phyloP scores from a whole-genome alignment of 2,888 invertebrate genomes.

The Nephrocerus scutellatus region DNA sequence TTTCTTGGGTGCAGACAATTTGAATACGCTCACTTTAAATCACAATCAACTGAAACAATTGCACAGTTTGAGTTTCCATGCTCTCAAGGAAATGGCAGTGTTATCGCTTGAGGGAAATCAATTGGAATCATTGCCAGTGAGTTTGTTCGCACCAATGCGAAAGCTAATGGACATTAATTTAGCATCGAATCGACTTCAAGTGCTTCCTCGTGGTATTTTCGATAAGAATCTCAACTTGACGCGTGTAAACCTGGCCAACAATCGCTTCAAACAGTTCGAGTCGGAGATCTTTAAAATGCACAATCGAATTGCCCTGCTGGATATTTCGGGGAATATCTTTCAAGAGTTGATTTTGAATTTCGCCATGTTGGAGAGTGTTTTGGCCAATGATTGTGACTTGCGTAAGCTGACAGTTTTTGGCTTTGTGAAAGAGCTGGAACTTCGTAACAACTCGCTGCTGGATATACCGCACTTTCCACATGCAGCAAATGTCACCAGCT shows the following conservation, averaged over 20 bases:
- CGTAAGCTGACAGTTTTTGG: constrained; percentile 37
- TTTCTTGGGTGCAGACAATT: constrained; percentile 41
- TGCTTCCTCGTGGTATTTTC: constrained; percentile 36
- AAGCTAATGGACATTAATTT: constrained; percentile 36
- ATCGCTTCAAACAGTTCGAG: constrained; percentile 37
- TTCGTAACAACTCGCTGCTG: constrained; percentile 40
- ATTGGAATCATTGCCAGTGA: constrained; percentile 30
- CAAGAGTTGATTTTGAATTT: constrained; percentile 39
- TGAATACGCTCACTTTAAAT: constrained; percentile 35
- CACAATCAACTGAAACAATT: constrained; percentile 33
- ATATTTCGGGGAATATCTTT: constrained; percentile 39
- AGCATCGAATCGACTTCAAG: constrained; percentile 34
- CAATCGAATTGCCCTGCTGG: constrained; percentile 31
- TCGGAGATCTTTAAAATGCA: constrained; percentile 38
- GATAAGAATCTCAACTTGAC: constrained; percentile 37
- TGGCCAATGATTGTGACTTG: constrained; percentile 38
- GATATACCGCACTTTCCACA: constrained; percentile 40
- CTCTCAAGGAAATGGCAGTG: constrained; percentile 38
- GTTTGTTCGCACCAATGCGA: constrained; percentile 32
- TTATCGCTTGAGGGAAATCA: constrained; percentile 37
- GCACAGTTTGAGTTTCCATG: constrained; percentile 40
- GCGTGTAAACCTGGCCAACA: constrained; percentile 34
- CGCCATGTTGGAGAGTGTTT: constrained; percentile 29
- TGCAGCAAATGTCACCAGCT: constrained; percentile 35
- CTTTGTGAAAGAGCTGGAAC: constrained; percentile 33